Evolutionary conservation across 1,140 invertebrate genomes (phyloP), one percentile per base, ranked within the genome.

Genomic region (Aphaenogaster rudis): DNA sequence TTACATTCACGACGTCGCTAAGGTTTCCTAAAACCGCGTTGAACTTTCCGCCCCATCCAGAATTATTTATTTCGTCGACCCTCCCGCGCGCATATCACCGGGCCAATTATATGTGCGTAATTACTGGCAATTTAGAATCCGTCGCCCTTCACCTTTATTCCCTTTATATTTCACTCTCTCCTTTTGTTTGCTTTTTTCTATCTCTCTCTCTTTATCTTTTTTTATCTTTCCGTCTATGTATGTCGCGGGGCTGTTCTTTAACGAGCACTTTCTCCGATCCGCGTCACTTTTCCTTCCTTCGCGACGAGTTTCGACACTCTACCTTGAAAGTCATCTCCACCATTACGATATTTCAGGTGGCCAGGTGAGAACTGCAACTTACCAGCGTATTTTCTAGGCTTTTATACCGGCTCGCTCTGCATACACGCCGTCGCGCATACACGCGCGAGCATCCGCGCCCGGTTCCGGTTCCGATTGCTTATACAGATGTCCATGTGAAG

Each of bases 311-410:
- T 57, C 66, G 28, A 86, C 88, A 78, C 88, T 88, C 54, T 94
- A 95, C 94, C 95, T 95, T 95, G 74, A 90, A 90, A 92, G 77
- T 93, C 92, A 94, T 95, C 89, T 92, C 78, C 92, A 88, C 86
- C 85, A 89, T 93, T 91, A 91, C 67, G 91, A 87, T 93, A 92
- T 95, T 92, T 91, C 84, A 91, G 91, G 90, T 91, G 91, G 90
- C 91, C 91, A 92, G 86, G 90, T 93, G 80, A 92, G 92, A 94
- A 95, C 95, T 95, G 93, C 91, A 90, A 94, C 93, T 94, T 94
- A 94, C 92, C 88, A 92, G 76, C 88, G 89, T 92, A 59, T 90
- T 93, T 92, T 89, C 93, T 91, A 92, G 87, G 91, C 93, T 95
- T 95, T 95, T 95, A 95, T 95, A 95, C 91, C 89, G 63, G 71